Percentiles rank a stretch among this genome's conserved stretches.
phyloP scores from a whole-genome alignment of 2,113 vertebrate genomes.

The Sciurus niger region DNA sequence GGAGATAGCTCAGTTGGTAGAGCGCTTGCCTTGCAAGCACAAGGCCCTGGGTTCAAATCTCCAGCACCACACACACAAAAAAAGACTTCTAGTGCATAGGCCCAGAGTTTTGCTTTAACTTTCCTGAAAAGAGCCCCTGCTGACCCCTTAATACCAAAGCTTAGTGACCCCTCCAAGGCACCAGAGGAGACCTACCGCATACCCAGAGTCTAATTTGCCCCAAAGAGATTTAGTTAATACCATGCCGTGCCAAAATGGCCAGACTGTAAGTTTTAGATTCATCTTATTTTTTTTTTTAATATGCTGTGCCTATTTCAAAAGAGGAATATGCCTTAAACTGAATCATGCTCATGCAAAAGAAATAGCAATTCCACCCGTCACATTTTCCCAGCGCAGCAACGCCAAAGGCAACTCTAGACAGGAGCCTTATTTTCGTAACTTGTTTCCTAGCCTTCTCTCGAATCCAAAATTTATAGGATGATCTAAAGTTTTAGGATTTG shows the following conservation, averaged over 20 bases:
- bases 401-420: background rate
- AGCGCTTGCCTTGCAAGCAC: no score
- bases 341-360: background rate
- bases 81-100: rapidly evolving
- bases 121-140: background rate
- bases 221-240: no score
- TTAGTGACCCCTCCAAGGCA: background rate
- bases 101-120: background rate
- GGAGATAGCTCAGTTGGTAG: no score
- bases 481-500: constrained; percentile 28
- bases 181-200: rapidly evolving
- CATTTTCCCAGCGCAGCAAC: background rate
- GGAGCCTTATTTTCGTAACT: background rate
- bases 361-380: background rate
- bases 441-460: background rate
- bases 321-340: background rate
- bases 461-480: constrained; percentile 46
- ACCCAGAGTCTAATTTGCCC: background rate
- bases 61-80: no score
- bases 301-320: rapidly evolving
- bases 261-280: rapidly evolving
- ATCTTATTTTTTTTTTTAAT: background rate
- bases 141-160: rapidly evolving
- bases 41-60: no score
- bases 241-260: no score